Evolutionary conservation across 1,140 invertebrate species (phyloP).

Genomic region (Drosophila biarmipes): DNA sequence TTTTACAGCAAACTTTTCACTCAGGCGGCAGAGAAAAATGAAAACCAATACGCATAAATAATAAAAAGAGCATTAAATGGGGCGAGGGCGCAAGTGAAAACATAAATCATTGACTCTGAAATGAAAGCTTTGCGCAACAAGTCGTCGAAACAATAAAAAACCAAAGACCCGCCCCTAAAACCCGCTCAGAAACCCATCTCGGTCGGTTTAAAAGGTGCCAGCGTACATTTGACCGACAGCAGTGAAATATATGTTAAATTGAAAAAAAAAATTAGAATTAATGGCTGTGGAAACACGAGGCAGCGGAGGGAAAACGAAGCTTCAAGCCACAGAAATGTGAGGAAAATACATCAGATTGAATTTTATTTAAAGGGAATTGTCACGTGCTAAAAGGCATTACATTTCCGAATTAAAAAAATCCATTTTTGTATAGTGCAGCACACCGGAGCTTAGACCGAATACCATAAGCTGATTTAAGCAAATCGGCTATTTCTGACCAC

Average conservation of each 20-base stretch:
- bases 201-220: conserved; percentile 36
- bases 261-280: conserved; percentile 75
- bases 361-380: background rate
- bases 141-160: conserved; percentile 78
- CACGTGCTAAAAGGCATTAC: background rate
- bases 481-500: background rate
- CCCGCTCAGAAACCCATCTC: conserved; percentile 1
- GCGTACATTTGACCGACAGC: conserved; percentile 61
- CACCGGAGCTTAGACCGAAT: background rate
- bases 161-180: conserved; percentile 7
- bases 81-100: conserved; percentile 55
- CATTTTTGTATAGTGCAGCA: background rate
- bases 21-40: conserved; percentile 37
- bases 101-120: conserved; percentile 77
- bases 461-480: background rate
- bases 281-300: conserved; percentile 49
- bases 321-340: conserved; percentile 7
- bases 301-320: conserved; percentile 5
- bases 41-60: conserved; percentile 73
- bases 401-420: background rate
- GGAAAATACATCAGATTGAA: conserved; percentile 2
- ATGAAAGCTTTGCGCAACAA: conserved; percentile 80
- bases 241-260: conserved; percentile 72
- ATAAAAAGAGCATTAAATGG: conserved; percentile 52
- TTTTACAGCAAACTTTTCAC: conserved; percentile 61